These are phyloP conservation scores for Nebria salina DNA, from an alignment of 2,888 invertebrate species.

Conservation along the genomic window DNA sequence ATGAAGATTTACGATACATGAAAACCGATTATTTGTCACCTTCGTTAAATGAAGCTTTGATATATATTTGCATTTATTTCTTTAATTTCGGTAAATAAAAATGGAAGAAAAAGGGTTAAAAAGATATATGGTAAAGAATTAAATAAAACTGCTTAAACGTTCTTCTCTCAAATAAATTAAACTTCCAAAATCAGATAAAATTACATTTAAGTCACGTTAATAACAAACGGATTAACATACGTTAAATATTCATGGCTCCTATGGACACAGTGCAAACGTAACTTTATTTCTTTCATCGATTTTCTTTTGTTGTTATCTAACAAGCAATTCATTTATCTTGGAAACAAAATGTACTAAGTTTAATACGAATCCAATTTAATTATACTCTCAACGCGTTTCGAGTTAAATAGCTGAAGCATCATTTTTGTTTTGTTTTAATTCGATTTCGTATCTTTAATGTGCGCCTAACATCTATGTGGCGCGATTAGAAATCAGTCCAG, in stretches of 20 bases:
- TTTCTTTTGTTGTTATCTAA: conserved; percentile 21
- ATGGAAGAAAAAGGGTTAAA: neutral
- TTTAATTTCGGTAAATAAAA: neutral
- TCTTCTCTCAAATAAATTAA: conserved; percentile 29
- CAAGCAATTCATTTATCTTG: conserved; percentile 41
- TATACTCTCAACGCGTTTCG: conserved; percentile 39
- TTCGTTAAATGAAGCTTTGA: too few species aligned
- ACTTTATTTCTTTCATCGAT: conserved; percentile 31
- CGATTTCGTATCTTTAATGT: conserved; percentile 18
- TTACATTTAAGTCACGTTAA: conserved; percentile 42
- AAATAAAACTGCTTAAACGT: neutral
- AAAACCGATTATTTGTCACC: too few species aligned
- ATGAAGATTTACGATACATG: too few species aligned
- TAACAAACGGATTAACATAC: conserved; percentile 39
- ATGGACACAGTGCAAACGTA: neutral
- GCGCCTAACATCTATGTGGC: conserved; percentile 10
- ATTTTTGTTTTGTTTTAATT: neutral
- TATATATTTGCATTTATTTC: too few species aligned
- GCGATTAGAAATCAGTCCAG: conserved; percentile 31
- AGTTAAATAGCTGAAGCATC: conserved; percentile 13
- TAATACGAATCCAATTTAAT: conserved; percentile 39
- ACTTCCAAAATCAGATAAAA: conserved; percentile 41
- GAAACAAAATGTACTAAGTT: conserved; percentile 39
- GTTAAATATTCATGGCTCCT: conserved; percentile 42
- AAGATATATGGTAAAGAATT: neutral